Evolutionary conservation across 2,888 invertebrate species (phyloP).

Genomic region (Caenorhabditis parvicauda): DNA sequence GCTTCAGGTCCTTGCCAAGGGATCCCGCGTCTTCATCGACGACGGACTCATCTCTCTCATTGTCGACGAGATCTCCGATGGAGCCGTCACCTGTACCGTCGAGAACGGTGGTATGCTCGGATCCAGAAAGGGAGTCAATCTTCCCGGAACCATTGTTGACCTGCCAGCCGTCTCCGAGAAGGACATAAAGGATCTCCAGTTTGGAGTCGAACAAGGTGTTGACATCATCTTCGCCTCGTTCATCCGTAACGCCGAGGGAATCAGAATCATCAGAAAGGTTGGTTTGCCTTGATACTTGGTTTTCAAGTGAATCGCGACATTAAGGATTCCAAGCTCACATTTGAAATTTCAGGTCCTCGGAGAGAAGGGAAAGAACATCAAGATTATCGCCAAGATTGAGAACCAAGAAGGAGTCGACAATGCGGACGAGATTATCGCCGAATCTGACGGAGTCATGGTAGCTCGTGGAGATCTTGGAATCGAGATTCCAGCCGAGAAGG

Average conservation of each 20-base stretch:
- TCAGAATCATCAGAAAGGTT: conserved; percentile 77
- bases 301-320: not conserved
- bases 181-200: conserved; percentile 71
- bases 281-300: too few species aligned
- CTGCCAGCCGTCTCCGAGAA: conserved; percentile 95
- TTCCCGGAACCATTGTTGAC: conserved; percentile 91
- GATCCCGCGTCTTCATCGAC: conserved; percentile 79
- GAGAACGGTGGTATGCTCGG: conserved; percentile 94
- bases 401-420: conserved; percentile 75
- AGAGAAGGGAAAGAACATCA: conserved; percentile 69
- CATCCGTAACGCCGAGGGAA: conserved; percentile 84
- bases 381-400: conserved; percentile 97
- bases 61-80: conserved; percentile 71
- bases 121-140: conserved; percentile 76
- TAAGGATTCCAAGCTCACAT: not conserved
- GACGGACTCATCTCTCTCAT: conserved; percentile 92
- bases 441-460: conserved; percentile 96
- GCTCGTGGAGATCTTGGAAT: conserved; percentile 79
- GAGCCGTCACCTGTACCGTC: conserved; percentile 75
- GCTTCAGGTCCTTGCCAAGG: conserved; percentile 25
- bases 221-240: conserved; percentile 98
- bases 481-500: conserved; percentile 92
- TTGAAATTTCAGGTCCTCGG: conserved; percentile 47
- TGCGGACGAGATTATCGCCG: conserved; percentile 81
- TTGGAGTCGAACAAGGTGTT: conserved; percentile 65